A percentile compares a stretch with the other conserved stretches of the same genome.
phyloP scores from a whole-genome alignment of 2,797 vertebrate genomes.

The Caiman crocodilus region DNA sequence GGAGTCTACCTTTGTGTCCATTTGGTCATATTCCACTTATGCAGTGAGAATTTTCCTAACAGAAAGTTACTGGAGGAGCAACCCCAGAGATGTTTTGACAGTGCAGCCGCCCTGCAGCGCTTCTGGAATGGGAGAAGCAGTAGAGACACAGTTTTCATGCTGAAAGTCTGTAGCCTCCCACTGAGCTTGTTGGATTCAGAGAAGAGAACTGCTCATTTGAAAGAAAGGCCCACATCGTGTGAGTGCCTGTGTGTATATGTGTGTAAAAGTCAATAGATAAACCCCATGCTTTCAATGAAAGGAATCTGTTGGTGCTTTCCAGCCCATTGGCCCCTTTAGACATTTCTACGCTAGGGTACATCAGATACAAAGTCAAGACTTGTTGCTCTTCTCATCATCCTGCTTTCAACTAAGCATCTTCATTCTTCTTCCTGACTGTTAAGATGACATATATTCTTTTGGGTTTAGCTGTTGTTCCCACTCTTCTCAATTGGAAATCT shows the following conservation, averaged over 20 bases:
- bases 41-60: no score
- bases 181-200: not conserved
- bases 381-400: not conserved
- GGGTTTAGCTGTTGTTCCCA: not conserved
- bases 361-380: not conserved
- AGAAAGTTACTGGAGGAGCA: no score
- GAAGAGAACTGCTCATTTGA: not conserved
- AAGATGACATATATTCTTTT: not conserved
- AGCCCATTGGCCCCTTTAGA: not conserved
- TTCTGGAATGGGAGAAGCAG: not conserved
- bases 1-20: no score
- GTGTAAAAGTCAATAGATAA: not conserved
- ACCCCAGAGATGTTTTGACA: not conserved
- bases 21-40: no score
- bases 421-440: not conserved
- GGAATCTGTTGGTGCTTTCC: not conserved
- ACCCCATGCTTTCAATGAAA: not conserved
- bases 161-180: not conserved
- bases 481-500: not conserved
- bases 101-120: not conserved
- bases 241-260: no score
- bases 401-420: not conserved
- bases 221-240: not conserved
- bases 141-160: not conserved
- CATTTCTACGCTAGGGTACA: not conserved